A percentile compares a stretch with the other conserved stretches of the same genome.
Evolutionary conservation across 2,888 invertebrate genomes (phyloP).

Genomic region (Oscheius sp.): DNA sequence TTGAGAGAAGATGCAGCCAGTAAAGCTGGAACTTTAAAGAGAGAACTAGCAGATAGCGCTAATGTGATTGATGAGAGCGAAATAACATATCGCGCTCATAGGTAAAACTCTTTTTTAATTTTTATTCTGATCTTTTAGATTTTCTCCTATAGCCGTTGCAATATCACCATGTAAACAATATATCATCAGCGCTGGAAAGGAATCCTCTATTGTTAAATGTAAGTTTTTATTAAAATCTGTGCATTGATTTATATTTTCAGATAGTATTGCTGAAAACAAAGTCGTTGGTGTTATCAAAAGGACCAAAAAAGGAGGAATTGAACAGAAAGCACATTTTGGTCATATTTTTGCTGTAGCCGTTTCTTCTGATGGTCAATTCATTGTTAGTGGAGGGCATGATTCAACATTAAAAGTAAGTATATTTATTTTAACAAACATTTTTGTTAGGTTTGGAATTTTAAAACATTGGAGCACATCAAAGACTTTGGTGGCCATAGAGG

Average conservation of each 20-base stretch:
- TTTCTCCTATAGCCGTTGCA: conserved; percentile 53
- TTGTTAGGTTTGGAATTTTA: conserved; percentile 62
- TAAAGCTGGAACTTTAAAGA: conserved; percentile 46
- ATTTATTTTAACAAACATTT: not conserved
- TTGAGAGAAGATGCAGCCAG: conserved; percentile 54
- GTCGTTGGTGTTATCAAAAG: conserved; percentile 57
- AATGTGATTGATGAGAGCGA: conserved; percentile 53
- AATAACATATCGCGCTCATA: conserved; percentile 54
- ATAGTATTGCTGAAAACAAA: conserved; percentile 48
- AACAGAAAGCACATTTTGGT: conserved; percentile 53
- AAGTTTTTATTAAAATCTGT: not conserved
- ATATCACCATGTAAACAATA: conserved; percentile 57
- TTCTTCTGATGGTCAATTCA: conserved; percentile 60
- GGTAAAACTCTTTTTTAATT: conserved; percentile 24
- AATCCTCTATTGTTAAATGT: conserved; percentile 67
- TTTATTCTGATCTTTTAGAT: conserved; percentile 29
- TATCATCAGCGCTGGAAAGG: conserved; percentile 63
- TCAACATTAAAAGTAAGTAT: conserved; percentile 54
- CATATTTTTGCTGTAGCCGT: conserved; percentile 60
- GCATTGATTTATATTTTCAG: conserved; percentile 37
- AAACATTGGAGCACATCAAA: conserved; percentile 52
- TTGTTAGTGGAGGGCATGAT: conserved; percentile 64
- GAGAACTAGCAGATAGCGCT: conserved; percentile 52
- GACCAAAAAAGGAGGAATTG: conserved; percentile 43
- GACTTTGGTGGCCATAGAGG: conserved; percentile 61